These are phyloP conservation scores for Pseudococcus longispinus DNA, from an alignment of 2,888 invertebrate species.

Conservation along the genomic window DNA sequence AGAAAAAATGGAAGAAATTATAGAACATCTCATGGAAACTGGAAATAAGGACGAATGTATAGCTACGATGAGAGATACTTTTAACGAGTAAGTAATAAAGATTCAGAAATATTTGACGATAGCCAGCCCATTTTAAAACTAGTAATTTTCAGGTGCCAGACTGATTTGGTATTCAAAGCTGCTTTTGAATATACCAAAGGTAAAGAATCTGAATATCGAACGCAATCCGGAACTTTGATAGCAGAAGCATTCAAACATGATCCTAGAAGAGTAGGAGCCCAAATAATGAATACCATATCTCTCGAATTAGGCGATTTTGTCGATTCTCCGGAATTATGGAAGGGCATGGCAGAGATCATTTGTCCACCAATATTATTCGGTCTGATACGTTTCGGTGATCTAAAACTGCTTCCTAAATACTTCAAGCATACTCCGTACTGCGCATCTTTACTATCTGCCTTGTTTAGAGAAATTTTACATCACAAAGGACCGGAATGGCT, in stretches of 20 bases:
- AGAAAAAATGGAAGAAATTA: slow-evolving; percentile 53
- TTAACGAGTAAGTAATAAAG: slow-evolving; percentile 43
- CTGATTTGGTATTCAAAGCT: slow-evolving; percentile 50
- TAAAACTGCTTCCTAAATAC: slow-evolving; percentile 48
- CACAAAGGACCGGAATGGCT: slow-evolving; percentile 42
- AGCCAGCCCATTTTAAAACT: background rate
- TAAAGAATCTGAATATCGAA: slow-evolving; percentile 34
- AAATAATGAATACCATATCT: slow-evolving; percentile 53
- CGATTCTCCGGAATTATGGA: slow-evolving; percentile 47
- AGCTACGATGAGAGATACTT: slow-evolving; percentile 34
- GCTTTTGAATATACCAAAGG: slow-evolving; percentile 52
- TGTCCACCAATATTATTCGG: slow-evolving; percentile 32
- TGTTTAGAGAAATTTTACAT: slow-evolving; percentile 41
- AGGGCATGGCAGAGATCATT: slow-evolving; percentile 51
- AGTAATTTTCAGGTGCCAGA: slow-evolving; percentile 49
- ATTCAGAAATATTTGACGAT: background rate
- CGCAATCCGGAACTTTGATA: slow-evolving; percentile 23
- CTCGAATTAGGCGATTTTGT: slow-evolving; percentile 50
- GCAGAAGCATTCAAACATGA: slow-evolving; percentile 47
- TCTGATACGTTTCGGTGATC: slow-evolving; percentile 36
- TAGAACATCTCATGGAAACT: slow-evolving; percentile 38
- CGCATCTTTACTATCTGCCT: slow-evolving; percentile 41
- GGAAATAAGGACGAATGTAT: slow-evolving; percentile 44
- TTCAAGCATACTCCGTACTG: slow-evolving; percentile 40
- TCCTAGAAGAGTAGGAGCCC: slow-evolving; percentile 31